phyloP scores from a whole-genome alignment of 2,113 vertebrate genomes.

The Brachyhypopomus gauderio region DNA sequence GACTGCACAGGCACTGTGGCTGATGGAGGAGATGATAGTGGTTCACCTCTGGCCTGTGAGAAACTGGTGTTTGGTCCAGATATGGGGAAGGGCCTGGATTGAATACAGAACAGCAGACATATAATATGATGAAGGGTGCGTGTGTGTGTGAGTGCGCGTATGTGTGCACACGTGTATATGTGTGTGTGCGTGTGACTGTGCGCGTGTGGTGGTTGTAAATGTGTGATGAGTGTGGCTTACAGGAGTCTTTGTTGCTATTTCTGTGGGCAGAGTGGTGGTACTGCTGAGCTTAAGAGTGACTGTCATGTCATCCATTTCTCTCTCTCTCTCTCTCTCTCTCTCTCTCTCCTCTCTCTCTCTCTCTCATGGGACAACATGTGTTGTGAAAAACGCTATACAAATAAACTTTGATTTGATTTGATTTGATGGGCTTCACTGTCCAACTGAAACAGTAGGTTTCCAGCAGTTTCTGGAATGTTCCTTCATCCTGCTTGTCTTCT shows the following conservation, averaged over 20 bases:
- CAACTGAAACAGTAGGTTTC: neutral
- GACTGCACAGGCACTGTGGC: neutral
- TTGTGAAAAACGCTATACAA: no score
- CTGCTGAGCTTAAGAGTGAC: neutral
- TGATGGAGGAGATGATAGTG: neutral
- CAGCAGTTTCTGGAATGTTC: neutral
- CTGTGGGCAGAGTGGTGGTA: neutral
- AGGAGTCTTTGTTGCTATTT: neutral
- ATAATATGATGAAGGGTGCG: neutral
- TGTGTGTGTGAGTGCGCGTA: constrained; percentile 13
- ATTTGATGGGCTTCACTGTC: neutral
- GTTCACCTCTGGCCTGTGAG: neutral
- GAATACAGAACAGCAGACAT: neutral
- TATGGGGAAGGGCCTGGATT: neutral
- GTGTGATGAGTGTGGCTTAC: neutral
- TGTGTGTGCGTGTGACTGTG: constrained; percentile 17
- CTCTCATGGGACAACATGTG: no score
- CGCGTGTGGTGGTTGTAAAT: neutral
- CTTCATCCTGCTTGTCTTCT: neutral
- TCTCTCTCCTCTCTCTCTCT: neutral
- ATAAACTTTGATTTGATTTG: no score
- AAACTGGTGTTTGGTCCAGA: neutral
- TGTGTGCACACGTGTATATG: neutral
- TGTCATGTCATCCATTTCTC: neutral
- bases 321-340: neutral